phyloP scores from a whole-genome alignment of 2,888 invertebrate genomes.

The Hanleya hanleyi region DNA sequence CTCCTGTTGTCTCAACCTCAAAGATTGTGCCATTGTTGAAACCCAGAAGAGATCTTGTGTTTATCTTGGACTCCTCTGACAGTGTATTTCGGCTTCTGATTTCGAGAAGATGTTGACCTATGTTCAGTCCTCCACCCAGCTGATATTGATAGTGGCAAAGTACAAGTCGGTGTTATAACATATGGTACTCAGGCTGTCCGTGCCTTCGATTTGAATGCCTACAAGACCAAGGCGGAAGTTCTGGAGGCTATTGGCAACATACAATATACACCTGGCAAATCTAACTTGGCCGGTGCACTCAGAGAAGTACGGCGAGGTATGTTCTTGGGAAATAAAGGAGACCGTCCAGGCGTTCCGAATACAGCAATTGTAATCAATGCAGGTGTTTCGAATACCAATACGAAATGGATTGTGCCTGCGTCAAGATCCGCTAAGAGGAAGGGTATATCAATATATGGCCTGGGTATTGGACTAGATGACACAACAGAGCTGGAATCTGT shows the following conservation, averaged over 20 bases:
- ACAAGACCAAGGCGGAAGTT: slow-evolving; percentile 20
- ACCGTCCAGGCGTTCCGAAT: neutral
- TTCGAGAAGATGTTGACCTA: too few relatives aligned
- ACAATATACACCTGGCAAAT: neutral
- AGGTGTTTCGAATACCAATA: slow-evolving; percentile 32
- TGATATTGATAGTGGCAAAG: neutral
- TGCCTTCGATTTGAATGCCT: slow-evolving; percentile 33
- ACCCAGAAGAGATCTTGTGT: too few relatives aligned
- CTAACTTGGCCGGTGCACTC: neutral
- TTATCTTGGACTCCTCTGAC: too few relatives aligned
- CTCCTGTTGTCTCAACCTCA: too few relatives aligned
- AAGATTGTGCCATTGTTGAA: too few relatives aligned
- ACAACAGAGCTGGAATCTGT: slow-evolving; percentile 31
- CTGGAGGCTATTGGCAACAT: neutral
- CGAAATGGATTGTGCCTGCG: slow-evolving; percentile 27
- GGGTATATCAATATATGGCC: neutral
- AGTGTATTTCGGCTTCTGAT: too few relatives aligned
- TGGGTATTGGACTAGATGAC: neutral
- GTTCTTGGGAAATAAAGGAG: neutral
- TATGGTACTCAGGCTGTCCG: slow-evolving; percentile 26
- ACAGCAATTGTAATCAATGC: neutral
- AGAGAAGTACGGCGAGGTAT: neutral
- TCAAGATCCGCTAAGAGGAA: slow-evolving; percentile 13
- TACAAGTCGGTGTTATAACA: slow-evolving; percentile 14
- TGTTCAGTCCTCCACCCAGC: too few relatives aligned